A percentile compares a stretch with the other conserved stretches of the same genome.
These are phyloP conservation scores for Drosophila ustulata DNA, from an alignment of 2,888 invertebrate species.

Conservation along the genomic window DNA sequence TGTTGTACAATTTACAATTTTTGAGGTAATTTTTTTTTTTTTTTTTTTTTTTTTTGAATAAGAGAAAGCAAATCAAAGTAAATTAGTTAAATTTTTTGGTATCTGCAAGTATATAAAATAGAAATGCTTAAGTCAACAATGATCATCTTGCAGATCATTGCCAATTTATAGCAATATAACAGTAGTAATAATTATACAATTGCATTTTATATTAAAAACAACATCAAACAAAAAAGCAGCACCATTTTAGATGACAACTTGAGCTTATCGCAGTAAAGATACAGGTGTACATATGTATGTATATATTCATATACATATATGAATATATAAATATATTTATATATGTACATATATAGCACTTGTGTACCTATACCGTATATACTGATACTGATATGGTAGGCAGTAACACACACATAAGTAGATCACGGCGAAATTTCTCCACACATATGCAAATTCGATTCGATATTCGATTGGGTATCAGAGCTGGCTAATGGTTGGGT, in stretches of 20 bases:
- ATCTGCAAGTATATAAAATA: conserved; percentile 81
- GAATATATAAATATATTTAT: conserved; percentile 11
- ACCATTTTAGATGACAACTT: conserved; percentile 21
- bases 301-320: not conserved
- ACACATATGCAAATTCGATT: conserved; percentile 63
- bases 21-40: conserved; percentile 44
- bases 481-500: conserved; percentile 74
- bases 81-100: conserved; percentile 83
- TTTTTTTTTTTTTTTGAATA: conserved; percentile 79
- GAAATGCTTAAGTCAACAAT: conserved; percentile 82
- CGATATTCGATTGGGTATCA: conserved; percentile 61
- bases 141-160: conserved; percentile 71
- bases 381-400: conserved; percentile 37
- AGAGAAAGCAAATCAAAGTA: conserved; percentile 84
- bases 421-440: conserved; percentile 73
- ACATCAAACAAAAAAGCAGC: conserved; percentile 21
- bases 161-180: conserved; percentile 64
- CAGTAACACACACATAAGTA: conserved; percentile 41
- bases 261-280: conserved; percentile 34
- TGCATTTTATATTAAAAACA: conserved; percentile 27
- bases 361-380: conserved; percentile 10
- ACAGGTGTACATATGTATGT: conserved; percentile 22
- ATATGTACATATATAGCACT: conserved; percentile 19
- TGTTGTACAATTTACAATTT: conserved; percentile 45
- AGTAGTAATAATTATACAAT: conserved; percentile 51